Percentiles rank a stretch among this genome's conserved stretches.
phyloP scores from a whole-genome alignment of 2,888 invertebrate genomes.

The Venustoraphidia nigricollis region DNA sequence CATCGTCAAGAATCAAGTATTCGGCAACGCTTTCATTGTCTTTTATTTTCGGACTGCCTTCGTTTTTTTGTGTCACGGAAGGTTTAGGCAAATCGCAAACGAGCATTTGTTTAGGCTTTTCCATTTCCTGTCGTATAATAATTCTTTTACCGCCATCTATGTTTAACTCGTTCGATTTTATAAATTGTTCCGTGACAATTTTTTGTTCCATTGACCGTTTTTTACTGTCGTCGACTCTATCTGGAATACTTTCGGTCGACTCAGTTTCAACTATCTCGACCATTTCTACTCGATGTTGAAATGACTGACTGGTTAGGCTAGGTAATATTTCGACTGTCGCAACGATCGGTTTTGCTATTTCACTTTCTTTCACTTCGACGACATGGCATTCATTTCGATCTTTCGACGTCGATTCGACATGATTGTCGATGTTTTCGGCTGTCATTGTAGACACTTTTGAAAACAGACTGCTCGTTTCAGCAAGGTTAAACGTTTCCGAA shows the following conservation, averaged over 20 bases:
- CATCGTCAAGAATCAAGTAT: slow-evolving; percentile 21
- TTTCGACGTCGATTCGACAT: slow-evolving; percentile 2
- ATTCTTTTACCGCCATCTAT: no score
- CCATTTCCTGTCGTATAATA: no score
- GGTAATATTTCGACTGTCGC: slow-evolving; percentile 24
- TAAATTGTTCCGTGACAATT: no score
- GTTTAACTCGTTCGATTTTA: no score
- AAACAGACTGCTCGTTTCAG: slow-evolving; percentile 51
- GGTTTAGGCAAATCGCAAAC: no score
- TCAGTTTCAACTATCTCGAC: slow-evolving; percentile 33
- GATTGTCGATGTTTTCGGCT: slow-evolving; percentile 11
- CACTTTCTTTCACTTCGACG: slow-evolving; percentile 53
- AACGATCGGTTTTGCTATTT: slow-evolving; percentile 49
- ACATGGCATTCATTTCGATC: slow-evolving; percentile 33
- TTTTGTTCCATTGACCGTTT: no score
- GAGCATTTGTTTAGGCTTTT: no score
- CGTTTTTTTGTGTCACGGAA: slow-evolving; percentile 5
- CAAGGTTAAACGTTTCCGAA: slow-evolving; percentile 37
- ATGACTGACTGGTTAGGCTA: not conserved
- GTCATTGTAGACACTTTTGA: slow-evolving; percentile 42
- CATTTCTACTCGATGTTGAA: slow-evolving; percentile 27
- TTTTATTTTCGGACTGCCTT: slow-evolving; percentile 10
- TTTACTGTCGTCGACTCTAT: slow-evolving; percentile 3
- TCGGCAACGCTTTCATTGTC: slow-evolving; percentile 22
- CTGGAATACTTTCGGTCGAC: slow-evolving; percentile 5